Conservation (phyloP, 2,113 vertebrate species). For the Chaetodon trifascialis region DNA sequence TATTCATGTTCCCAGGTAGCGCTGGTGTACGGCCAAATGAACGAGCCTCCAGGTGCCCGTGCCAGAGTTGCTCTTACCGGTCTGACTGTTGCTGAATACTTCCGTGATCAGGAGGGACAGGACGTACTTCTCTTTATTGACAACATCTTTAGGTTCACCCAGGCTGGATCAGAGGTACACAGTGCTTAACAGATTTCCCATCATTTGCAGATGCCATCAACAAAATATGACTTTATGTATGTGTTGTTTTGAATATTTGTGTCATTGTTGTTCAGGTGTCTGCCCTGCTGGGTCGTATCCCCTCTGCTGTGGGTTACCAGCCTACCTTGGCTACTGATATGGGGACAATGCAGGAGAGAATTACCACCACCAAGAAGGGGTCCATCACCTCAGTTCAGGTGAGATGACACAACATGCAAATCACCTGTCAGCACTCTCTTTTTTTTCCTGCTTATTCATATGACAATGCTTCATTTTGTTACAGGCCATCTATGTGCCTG, state of each 20-base stretch:
- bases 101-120: conserved; percentile 98
- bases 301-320: conserved; percentile 97
- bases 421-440: neutral
- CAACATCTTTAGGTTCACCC: conserved; percentile 98
- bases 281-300: conserved; percentile 95
- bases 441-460: neutral
- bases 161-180: conserved; percentile 94
- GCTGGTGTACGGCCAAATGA: conserved; percentile 97
- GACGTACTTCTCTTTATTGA: conserved; percentile 98
- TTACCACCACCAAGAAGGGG: conserved; percentile 97
- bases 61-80: conserved; percentile 95
- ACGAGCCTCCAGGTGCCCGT: conserved; percentile 94
- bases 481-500: conserved; percentile 5
- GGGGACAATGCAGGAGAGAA: conserved; percentile 98
- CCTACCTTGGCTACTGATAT: conserved; percentile 97
- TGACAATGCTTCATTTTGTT: neutral
- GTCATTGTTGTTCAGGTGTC: conserved; percentile 87
- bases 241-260: neutral
- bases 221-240: neutral
- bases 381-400: conserved; percentile 87
- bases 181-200: neutral
- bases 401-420: neutral
- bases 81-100: conserved; percentile 95
- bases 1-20: conserved; percentile 86
- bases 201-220: neutral